These are phyloP conservation scores for Poecile montanus DNA, from an alignment of 2,797 vertebrate species.

Conservation along the genomic window DNA sequence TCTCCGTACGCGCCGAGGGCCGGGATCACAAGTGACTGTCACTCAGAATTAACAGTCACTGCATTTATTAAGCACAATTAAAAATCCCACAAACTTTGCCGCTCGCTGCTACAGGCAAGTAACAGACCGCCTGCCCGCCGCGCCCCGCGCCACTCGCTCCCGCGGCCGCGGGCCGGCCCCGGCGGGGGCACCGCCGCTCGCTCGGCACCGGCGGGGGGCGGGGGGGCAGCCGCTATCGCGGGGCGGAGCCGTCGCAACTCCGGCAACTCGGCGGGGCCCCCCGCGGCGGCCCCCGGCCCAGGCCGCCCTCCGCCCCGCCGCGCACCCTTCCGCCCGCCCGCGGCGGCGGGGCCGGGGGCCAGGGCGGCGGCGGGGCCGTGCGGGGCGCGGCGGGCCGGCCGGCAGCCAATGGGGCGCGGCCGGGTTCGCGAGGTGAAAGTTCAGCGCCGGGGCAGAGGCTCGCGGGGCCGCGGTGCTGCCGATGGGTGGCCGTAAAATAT, in stretches of 20 bases:
- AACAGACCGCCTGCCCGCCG: neutral
- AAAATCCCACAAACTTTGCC: neutral
- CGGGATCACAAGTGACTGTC: neutral
- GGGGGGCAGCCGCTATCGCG: neutral
- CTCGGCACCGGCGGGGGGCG: neutral
- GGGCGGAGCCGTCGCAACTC: neutral
- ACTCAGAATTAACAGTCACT: neutral
- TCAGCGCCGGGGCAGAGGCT: slow-evolving; percentile 71
- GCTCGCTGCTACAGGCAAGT: neutral
- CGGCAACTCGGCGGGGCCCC: neutral
- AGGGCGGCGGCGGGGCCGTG: neutral
- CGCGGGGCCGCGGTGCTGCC: slow-evolving; percentile 62
- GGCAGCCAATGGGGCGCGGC: slow-evolving; percentile 62
- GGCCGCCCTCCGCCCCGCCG: neutral
- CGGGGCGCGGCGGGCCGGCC: neutral
- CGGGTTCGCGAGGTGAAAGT: slow-evolving; percentile 80
- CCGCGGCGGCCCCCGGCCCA: neutral
- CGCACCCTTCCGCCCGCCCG: neutral
- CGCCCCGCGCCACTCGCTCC: neutral
- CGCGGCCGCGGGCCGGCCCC: neutral
- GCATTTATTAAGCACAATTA: neutral
- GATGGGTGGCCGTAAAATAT: slow-evolving; percentile 75
- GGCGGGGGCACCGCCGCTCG: neutral
- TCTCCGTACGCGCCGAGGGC: neutral
- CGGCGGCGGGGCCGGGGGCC: neutral